Percentiles rank a stretch among this genome's conserved stretches.
These are phyloP conservation scores for Pipistrellus nathusii DNA, from an alignment of 2,797 vertebrate species.

Conservation along the genomic window DNA sequence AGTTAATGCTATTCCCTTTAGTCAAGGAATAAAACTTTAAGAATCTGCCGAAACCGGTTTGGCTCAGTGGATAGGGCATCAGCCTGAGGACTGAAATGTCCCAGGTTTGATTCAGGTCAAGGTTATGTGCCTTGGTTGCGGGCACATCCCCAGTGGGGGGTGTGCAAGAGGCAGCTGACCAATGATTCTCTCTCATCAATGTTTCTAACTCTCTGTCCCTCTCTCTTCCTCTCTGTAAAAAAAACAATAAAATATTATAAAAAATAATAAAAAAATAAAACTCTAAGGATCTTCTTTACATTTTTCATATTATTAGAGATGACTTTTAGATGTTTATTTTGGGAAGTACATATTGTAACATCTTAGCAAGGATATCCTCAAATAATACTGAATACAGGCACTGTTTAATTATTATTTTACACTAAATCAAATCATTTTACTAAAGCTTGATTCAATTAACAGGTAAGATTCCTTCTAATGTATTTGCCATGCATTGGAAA, in stretches of 20 bases:
- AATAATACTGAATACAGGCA: neutral
- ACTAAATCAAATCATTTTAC: neutral
- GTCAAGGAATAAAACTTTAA: constrained; percentile 50
- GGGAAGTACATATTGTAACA: neutral
- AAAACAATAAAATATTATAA: no score
- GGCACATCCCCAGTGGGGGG: no score
- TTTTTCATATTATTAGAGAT: neutral
- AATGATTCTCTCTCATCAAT: no score
- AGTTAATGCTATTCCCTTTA: constrained; percentile 32
- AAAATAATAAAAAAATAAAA: constrained; percentile 22
- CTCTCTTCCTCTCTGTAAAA: no score
- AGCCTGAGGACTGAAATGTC: no score
- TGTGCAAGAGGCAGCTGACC: no score
- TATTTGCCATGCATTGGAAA: neutral
- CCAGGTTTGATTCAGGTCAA: no score
- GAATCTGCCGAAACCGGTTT: no score
- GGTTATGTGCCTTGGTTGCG: no score
- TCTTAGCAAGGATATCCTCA: neutral
- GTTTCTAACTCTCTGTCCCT: no score
- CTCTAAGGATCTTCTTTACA: constrained; percentile 26
- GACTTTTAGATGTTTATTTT: neutral
- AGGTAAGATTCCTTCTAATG: neutral
- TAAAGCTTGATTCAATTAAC: neutral
- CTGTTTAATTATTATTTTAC: neutral
- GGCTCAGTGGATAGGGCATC: no score